Evolutionary conservation across 2,797 vertebrate species (phyloP), one percentile per base, ranked within the genome.

Genomic region (Pangasius krempfi): DNA sequence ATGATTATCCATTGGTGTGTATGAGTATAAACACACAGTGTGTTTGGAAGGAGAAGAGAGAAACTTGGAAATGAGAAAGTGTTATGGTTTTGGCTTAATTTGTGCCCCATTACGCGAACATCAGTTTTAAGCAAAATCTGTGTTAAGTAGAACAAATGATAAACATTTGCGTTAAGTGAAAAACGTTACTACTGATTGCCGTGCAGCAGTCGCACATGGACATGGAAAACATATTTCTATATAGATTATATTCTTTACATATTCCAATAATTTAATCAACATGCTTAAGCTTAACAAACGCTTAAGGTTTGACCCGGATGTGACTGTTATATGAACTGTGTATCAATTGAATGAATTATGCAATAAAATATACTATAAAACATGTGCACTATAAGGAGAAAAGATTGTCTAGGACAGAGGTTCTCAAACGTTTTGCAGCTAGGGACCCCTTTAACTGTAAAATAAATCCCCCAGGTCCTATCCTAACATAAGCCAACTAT

Each of bases 241-340:
- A 22, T 14, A 44, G 33, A 60, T 44, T 44, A 40, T 30, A 52
- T 50, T 10, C 27, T 9, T 27, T 66, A 30, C 9, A 54, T 33
- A 6, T 85, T 85, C 10, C 20, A 37, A 14, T 84, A 52, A 70
- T 27, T 72, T 7, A 54, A 85, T 85, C 83, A 72, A 25, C 47
- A 33, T 54, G 47, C 10, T 47, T 52, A 68, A 68, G 47, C 20
- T 47, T 52, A 52, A 68, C 16, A 84, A 33, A 33, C 2, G 5
- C 58, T 70, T 37, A 25, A 8, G 18, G 47, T 70, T 70, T 70
- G n/a, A 54, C 27, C 40, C 66, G 60, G 9, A 30, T 8, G 4
- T 50, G 58, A 64, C 25, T 81, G 33, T 40, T 4, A 83, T 9
- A 30, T 33, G 44, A 52, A 33, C 27, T 25, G 10, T 70, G 22